Base-by-base conservation (phyloP, 2,888 invertebrate genomes). In the Dioctria linearis region DNA sequence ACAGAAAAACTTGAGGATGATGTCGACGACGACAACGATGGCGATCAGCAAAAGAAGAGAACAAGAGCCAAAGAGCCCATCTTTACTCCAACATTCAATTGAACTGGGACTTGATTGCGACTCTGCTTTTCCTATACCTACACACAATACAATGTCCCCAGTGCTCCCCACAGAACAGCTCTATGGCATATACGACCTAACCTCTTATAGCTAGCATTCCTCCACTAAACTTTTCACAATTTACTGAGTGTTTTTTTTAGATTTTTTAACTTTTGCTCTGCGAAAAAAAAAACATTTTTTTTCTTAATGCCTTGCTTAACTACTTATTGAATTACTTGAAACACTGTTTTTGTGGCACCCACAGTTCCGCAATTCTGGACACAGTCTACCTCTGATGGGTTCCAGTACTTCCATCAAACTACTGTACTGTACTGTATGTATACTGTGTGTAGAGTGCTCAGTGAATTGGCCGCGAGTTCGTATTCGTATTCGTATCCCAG, bases 11-110 rank as follows among this genome's bases (percentile, higher is more conserved):
- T 51, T 61, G 75, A 75, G 13, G 61, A 54, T 8, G 42, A 11
- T 25, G 25, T 25, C 25, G 25, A 25, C 65, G 5, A 65, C 51
- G 25, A 5, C 39, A n/a, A 49, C 51, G 71, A 57, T 42, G 39
- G 42, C 61, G 75, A n/a, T 59, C 59, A 61, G 61, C 43, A 13
- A 49, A 51, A 75, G 75, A 75, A 59, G 75, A 75, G 61, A 75
- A 75, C 46, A 75, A 75, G 75, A 75, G 75, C 75, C 11, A 42
- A 42, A 75, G 57, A 75, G 75, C 65, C 25, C 13, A 6, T n/a
- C 65, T 65, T 65, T 40, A 9, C 65, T 69, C 25, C 67, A 46
- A 42, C 25, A 6, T 61, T 43, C 57, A 75, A 75, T 61, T 57
- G 75, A 75, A 75, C 43, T 42, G 59, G 25, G 25, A 61, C 59